These are phyloP conservation scores for Luperina nickerlii DNA, from an alignment of 2,888 invertebrate genomes.

Conservation along the genomic window DNA sequence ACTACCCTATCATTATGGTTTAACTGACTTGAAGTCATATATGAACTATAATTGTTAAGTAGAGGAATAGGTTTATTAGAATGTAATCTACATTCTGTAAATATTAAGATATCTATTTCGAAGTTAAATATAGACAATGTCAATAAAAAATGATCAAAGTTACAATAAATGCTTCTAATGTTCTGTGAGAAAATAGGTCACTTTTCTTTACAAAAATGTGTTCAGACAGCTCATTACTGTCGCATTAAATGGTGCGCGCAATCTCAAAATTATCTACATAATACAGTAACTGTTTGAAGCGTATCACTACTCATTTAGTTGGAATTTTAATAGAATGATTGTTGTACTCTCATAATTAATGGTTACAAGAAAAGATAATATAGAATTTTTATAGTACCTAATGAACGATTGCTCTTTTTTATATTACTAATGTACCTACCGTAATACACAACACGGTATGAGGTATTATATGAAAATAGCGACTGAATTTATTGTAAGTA, in stretches of 20 bases:
- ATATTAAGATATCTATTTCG: not conserved
- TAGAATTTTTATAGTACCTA: not conserved
- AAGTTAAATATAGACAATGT: conserved; percentile 1
- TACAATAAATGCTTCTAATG: conserved; percentile 2
- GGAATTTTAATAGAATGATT: too few species aligned
- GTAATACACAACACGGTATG: not conserved
- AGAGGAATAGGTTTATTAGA: not conserved
- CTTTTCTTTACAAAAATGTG: conserved; percentile 8
- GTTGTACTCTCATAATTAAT: too few species aligned
- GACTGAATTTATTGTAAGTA: not conserved
- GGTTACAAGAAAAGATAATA: too few species aligned
- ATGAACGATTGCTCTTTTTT: not conserved
- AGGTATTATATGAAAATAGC: not conserved
- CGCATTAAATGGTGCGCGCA: too few species aligned
- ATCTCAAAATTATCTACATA: too few species aligned
- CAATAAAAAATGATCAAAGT: conserved; percentile 11
- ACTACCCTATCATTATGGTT: too few species aligned
- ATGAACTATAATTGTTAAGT: not conserved
- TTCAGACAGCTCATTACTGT: not conserved
- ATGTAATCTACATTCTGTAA: not conserved
- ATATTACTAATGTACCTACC: not conserved
- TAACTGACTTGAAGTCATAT: not conserved
- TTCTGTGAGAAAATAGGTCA: conserved; percentile 1
- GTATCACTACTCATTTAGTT: too few species aligned
- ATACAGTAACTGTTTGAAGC: too few species aligned